These are phyloP conservation scores for Drosophila mimetica DNA, from an alignment of 2,888 invertebrate genomes.

Conservation along the genomic window DNA sequence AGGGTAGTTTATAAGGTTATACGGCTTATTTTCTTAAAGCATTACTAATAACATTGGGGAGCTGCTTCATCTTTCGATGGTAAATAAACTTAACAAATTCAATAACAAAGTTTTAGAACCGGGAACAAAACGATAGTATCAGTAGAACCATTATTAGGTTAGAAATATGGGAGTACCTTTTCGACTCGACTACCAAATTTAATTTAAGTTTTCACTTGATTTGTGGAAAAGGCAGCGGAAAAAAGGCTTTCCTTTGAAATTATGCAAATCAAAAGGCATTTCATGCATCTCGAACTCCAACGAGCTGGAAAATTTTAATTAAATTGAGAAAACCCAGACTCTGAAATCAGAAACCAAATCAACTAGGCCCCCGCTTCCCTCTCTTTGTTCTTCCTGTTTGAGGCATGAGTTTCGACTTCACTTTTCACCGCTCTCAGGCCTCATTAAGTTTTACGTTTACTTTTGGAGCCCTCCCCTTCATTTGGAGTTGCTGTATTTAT, in stretches of 20 bases:
- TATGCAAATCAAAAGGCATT: conserved; percentile 70
- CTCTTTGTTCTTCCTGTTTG: conserved; percentile 35
- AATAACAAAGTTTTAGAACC: neutral
- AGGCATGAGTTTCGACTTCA: conserved; percentile 2
- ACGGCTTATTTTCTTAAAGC: neutral
- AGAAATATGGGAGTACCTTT: conserved; percentile 4
- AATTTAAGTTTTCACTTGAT: conserved; percentile 30
- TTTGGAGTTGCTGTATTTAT: conserved; percentile 48
- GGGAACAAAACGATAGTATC: too few species aligned
- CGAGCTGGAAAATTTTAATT: conserved; percentile 76
- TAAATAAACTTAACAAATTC: neutral
- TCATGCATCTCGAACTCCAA: conserved; percentile 69
- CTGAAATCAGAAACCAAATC: conserved; percentile 36
- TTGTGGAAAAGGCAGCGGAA: conserved; percentile 20
- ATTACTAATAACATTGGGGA: neutral
- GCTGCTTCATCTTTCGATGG: neutral
- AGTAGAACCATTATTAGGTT: neutral
- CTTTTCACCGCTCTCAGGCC: conserved; percentile 55
- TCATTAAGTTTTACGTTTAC: conserved; percentile 75
- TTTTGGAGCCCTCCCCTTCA: conserved; percentile 30
- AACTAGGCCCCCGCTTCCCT: conserved; percentile 40
- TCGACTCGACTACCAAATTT: conserved; percentile 15
- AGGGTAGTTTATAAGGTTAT: neutral
- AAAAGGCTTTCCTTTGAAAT: conserved; percentile 60
- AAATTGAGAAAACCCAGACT: conserved; percentile 61